phyloP scores from a whole-genome alignment of 2,113 vertebrate genomes.

The Panthera leo region DNA sequence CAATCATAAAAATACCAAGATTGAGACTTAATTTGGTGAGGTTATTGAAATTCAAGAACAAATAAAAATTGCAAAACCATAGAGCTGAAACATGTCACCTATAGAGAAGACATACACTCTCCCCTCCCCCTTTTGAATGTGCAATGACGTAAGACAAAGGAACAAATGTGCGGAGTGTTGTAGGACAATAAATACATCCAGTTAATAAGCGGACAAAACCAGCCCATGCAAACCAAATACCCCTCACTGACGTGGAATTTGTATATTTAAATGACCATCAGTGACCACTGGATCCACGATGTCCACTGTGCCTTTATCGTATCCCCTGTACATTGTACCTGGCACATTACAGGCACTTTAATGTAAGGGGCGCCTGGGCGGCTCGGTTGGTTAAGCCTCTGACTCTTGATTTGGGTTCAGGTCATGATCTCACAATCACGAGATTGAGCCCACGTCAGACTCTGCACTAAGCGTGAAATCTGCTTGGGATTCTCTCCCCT shows the following conservation, averaged over 20 bases:
- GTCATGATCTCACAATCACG: too few species aligned
- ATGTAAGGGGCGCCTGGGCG: too few species aligned
- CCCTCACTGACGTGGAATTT: background rate
- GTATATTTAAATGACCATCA: background rate
- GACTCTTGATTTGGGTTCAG: too few species aligned
- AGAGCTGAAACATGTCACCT: background rate
- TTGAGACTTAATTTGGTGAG: background rate
- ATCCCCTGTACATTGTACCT: accelerated
- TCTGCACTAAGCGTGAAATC: too few species aligned
- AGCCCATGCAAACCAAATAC: background rate
- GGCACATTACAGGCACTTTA: too few species aligned
- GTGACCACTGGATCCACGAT: accelerated
- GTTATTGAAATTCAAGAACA: background rate
- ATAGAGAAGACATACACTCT: background rate
- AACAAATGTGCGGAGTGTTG: background rate
- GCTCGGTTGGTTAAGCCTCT: too few species aligned
- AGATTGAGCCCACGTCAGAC: too few species aligned
- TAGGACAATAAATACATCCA: background rate
- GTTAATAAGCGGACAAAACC: background rate
- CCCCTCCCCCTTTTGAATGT: background rate
- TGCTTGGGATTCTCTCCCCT: too few species aligned
- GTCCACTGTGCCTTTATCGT: too few species aligned
- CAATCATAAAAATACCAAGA: background rate
- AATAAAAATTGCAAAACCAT: background rate
- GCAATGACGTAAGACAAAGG: background rate